Percentiles rank a stretch among this genome's conserved stretches.
Conservation (phyloP, 2,888 invertebrate genomes). For the Lacanobia oleracea region DNA sequence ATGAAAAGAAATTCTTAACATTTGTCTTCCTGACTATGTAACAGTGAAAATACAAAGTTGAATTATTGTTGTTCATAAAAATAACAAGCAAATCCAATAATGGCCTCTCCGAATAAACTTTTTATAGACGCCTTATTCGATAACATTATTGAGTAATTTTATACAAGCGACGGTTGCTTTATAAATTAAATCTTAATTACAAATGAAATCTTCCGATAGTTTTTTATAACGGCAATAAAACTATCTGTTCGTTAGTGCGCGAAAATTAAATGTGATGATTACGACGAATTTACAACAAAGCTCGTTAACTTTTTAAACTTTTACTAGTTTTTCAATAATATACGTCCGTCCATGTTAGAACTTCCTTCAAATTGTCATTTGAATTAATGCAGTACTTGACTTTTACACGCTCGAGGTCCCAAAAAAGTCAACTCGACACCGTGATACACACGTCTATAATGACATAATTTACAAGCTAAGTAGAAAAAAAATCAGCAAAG, state of each 20-base stretch:
- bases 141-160: conserved; percentile 69
- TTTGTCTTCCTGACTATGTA: conserved; percentile 79
- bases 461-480: conserved; percentile 51
- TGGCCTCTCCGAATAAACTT: conserved; percentile 61
- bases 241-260: conserved; percentile 41
- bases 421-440: not conserved
- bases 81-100: conserved; percentile 68
- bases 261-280: conserved; percentile 43
- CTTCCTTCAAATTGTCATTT: not conserved
- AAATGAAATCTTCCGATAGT: conserved; percentile 34
- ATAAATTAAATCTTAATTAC: conserved; percentile 68
- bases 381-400: not conserved
- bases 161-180: conserved; percentile 75
- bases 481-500: conserved; percentile 61
- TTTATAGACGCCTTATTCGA: conserved; percentile 49
- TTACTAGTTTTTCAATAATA: not conserved
- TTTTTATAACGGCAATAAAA: conserved; percentile 47
- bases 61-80: conserved; percentile 68
- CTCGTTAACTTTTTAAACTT: conserved; percentile 22
- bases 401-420: not conserved
- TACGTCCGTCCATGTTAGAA: not conserved
- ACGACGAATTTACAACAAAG: conserved; percentile 13
- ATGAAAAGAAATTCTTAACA: conserved; percentile 84
- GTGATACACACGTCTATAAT: conserved; percentile 6
- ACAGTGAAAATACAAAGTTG: conserved; percentile 73